Percentiles rank a stretch among this genome's conserved stretches.
These are phyloP conservation scores for Nymphalis io DNA, from an alignment of 1,140 invertebrate species.

Conservation along the genomic window DNA sequence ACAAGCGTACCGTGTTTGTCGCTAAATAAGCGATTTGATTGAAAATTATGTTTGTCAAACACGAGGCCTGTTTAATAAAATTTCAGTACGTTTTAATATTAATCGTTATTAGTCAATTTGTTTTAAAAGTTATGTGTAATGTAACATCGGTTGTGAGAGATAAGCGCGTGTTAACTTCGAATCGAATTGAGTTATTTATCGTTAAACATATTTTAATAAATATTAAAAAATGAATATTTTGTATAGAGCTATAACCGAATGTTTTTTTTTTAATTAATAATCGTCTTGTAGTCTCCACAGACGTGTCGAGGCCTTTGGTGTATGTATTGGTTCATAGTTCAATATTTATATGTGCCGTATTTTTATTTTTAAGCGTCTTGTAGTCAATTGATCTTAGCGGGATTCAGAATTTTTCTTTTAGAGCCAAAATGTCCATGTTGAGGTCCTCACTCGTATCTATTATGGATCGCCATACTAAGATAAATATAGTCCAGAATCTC, in stretches of 20 bases:
- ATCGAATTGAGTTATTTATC: slow-evolving; percentile 4
- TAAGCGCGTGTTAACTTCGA: slow-evolving; percentile 8
- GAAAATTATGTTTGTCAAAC: slow-evolving; percentile 26
- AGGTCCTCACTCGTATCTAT: no score
- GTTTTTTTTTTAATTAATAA: no score
- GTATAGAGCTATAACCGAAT: not conserved
- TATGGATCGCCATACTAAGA: no score
- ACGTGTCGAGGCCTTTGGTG: no score
- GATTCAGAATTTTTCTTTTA: no score
- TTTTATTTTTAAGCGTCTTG: no score
- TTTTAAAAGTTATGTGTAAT: slow-evolving; percentile 12
- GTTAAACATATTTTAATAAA: not conserved
- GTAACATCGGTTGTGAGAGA: not conserved
- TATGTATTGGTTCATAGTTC: no score
- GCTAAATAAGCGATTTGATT: slow-evolving; percentile 27
- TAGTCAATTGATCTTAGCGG: no score
- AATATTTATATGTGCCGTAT: no score
- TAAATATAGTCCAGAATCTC: no score
- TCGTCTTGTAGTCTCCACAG: no score
- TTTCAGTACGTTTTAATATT: slow-evolving; percentile 25
- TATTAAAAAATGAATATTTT: not conserved
- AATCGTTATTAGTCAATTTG: slow-evolving; percentile 17
- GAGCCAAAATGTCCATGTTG: no score
- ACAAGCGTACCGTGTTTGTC: not conserved
- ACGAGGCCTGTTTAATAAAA: slow-evolving; percentile 16